These are phyloP conservation scores for Chydorus sphaericus DNA, from an alignment of 2,888 invertebrate species.

Conservation along the genomic window DNA sequence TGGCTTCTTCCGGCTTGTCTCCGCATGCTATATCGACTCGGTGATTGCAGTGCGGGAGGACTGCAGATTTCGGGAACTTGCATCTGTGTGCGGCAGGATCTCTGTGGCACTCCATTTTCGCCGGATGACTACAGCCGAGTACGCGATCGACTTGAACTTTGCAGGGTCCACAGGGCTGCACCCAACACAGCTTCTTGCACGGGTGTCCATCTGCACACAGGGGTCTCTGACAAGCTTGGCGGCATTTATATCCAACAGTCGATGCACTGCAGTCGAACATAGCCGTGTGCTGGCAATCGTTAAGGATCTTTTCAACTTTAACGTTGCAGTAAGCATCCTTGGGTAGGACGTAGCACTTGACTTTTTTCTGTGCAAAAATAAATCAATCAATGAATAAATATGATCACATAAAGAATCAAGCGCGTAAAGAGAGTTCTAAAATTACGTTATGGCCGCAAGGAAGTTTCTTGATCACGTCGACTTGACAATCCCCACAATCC, in stretches of 20 bases:
- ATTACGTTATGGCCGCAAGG: constrained; percentile 8
- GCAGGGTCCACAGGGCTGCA: constrained; percentile 22
- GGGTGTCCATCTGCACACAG: constrained; percentile 15
- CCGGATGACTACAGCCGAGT: constrained; percentile 21
- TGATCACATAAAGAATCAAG: neutral
- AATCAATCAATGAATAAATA: neutral
- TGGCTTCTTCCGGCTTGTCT: constrained; percentile 15
- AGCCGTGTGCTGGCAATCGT: constrained; percentile 11
- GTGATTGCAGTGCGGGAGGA: constrained; percentile 37
- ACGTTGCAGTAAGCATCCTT: constrained; percentile 12
- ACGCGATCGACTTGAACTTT: constrained; percentile 12
- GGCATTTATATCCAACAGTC: constrained; percentile 14
- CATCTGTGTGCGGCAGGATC: constrained; percentile 28
- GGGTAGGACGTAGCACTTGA: constrained; percentile 13
- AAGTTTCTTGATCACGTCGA: neutral
- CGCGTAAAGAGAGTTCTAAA: neutral
- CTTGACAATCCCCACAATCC: constrained; percentile 6
- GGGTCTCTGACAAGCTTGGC: constrained; percentile 15
- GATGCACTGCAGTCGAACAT: constrained; percentile 5
- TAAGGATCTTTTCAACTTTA: constrained; percentile 13
- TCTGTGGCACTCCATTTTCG: constrained; percentile 18
- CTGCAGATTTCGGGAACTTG: constrained; percentile 20
- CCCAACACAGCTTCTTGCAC: constrained; percentile 22
- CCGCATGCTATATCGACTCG: constrained; percentile 32
- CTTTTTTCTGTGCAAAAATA: constrained; percentile 13